Base-by-base conservation (phyloP, 2,888 invertebrate species). In the Trissolcus brochymenae region DNA sequence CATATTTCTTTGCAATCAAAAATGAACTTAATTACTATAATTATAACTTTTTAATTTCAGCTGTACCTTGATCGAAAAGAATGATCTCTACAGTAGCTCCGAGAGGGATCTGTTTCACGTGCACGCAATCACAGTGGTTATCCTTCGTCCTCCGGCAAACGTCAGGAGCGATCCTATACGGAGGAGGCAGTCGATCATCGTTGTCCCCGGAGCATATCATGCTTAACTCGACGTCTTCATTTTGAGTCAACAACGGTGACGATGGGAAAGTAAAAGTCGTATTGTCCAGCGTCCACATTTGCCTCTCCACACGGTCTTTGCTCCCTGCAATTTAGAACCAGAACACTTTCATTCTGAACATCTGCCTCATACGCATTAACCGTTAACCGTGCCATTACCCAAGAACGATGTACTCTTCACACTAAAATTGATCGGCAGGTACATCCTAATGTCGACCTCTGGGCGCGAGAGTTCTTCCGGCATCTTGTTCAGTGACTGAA, bases 181-280 rank as follows among this genome's bases (percentile, higher is more conserved):
- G 17, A 1, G 65, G 57, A 4, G 19, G 7, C 90, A 87, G 4
- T 6, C 14, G 2, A 4, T 65, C 89, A 59, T 62, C 64, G 7
- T 79, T 68, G 17, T 79, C 70, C 14, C 81, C 87, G 86, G 90
- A 82, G 82, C 94, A 94, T 74, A 93, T 85, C 19, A 91, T 86
- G 56, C 90, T 89, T 6, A 90, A 86, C 0, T 91, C 88, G 14
- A 94, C 90, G 79, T 94, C 93, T 0, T 87, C 86, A 0, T 91
- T 90, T 85, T 96, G 96, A 1, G 95, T 94, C 74, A 96, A 90
- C 49, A 95, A 90, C 0, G 96, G 95, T 0, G 94, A 94, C 1
- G 94, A 92, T 0, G 96, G 96, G 84, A 93, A 94, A 40, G 92
- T 92, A 87, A 95, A 94, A 7, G 94, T 93, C 17, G 94, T 92